phyloP scores from a whole-genome alignment of 2,888 invertebrate species.

The Synanthedon tipuliformis region DNA sequence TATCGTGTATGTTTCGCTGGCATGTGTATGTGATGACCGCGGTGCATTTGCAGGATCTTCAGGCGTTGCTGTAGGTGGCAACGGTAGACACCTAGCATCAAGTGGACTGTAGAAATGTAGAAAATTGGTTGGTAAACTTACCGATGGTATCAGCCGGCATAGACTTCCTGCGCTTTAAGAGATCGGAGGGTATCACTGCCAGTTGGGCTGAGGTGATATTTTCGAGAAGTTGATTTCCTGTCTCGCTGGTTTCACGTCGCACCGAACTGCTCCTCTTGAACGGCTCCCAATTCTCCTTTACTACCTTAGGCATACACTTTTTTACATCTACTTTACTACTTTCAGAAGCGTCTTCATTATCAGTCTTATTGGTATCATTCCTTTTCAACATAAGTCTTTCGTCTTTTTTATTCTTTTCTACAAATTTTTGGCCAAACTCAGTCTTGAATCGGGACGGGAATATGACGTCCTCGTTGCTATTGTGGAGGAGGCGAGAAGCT shows the following conservation, averaged over 20 bases:
- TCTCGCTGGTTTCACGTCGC: slow-evolving; percentile 11
- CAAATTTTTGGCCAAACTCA: slow-evolving; percentile 19
- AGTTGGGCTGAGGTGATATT: slow-evolving; percentile 34
- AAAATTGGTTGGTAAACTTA: slow-evolving; percentile 14
- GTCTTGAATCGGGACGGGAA: slow-evolving; percentile 20
- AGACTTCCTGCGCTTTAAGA: slow-evolving; percentile 37
- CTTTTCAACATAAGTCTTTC: slow-evolving; percentile 21
- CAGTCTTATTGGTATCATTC: slow-evolving; percentile 28
- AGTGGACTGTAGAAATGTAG: no score
- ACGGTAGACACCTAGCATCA: no score
- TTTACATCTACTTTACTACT: slow-evolving; percentile 17
- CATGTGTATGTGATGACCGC: no score
- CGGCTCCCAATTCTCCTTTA: slow-evolving; percentile 22
- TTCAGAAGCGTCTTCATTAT: slow-evolving; percentile 22
- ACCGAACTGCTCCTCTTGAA: slow-evolving; percentile 3
- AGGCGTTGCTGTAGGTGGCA: no score
- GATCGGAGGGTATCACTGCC: slow-evolving; percentile 20
- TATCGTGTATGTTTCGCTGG: no score
- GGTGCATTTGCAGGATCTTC: no score
- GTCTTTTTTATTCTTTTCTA: slow-evolving; percentile 12
- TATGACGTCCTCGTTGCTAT: slow-evolving; percentile 30
- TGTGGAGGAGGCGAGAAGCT: slow-evolving; percentile 20
- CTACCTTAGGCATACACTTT: slow-evolving; percentile 15
- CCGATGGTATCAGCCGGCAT: slow-evolving; percentile 38
- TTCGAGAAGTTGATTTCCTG: slow-evolving; percentile 39